These are phyloP conservation scores for Lepus townsendii DNA, from an alignment of 2,797 vertebrate genomes.

Conservation along the genomic window DNA sequence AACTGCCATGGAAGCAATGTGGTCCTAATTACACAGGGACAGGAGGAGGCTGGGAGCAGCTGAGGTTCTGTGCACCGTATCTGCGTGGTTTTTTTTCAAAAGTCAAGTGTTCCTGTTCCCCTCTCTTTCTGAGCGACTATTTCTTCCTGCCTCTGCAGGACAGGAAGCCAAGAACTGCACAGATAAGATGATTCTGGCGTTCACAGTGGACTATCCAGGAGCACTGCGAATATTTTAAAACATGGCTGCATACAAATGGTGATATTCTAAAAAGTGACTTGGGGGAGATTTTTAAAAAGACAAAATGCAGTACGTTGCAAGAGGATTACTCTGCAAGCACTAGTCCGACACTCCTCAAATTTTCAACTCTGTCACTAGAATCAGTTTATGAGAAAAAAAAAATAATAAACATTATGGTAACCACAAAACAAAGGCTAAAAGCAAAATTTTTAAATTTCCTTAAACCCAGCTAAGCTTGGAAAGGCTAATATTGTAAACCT, in stretches of 20 bases:
- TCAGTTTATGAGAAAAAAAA: constrained; percentile 47
- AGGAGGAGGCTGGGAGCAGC: constrained; percentile 59
- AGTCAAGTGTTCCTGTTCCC: constrained; percentile 75
- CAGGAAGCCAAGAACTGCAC: constrained; percentile 80
- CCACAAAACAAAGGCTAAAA: constrained; percentile 73
- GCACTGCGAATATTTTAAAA: constrained; percentile 25
- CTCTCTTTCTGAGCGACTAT: constrained; percentile 70
- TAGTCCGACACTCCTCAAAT: background rate
- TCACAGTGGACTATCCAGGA: background rate
- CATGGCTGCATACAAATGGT: constrained; percentile 46
- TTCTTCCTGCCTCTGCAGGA: constrained; percentile 72
- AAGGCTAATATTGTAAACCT: constrained; percentile 8
- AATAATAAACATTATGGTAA: constrained; percentile 29
- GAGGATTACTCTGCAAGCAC: constrained; percentile 35
- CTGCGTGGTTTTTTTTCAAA: background rate
- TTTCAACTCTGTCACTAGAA: constrained; percentile 60
- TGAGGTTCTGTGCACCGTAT: constrained; percentile 73
- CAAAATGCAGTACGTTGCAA: constrained; percentile 64
- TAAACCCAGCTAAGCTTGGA: constrained; percentile 60
- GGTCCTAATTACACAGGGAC: constrained; percentile 87
- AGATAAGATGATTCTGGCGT: constrained; percentile 82
- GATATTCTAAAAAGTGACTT: constrained; percentile 55
- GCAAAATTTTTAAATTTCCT: constrained; percentile 50
- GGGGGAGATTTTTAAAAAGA: constrained; percentile 52
- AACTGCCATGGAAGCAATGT: constrained; percentile 88